Percentiles rank a stretch among this genome's conserved stretches.
These are phyloP conservation scores for Trematocara zebra DNA, from an alignment of 2,113 vertebrate species.

Conservation along the genomic window DNA sequence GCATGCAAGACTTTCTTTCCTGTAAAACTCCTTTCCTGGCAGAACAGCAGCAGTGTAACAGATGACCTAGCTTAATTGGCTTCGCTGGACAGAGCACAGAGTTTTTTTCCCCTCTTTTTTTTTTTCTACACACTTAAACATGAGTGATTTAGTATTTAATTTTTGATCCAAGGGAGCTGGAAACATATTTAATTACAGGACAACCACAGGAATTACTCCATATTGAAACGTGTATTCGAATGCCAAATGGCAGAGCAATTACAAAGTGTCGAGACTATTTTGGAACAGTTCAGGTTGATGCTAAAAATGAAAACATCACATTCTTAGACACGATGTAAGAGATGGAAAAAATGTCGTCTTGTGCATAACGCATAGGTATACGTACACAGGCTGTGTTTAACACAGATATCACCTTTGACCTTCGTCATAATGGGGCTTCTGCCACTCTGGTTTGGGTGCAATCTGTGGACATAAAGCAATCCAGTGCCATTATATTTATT, in stretches of 20 bases:
- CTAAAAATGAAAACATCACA: background rate
- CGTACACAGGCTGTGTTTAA: background rate
- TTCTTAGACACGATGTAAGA: background rate
- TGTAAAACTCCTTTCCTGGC: slow-evolving; percentile 27
- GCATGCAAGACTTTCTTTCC: background rate
- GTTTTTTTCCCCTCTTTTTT: background rate
- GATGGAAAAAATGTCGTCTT: background rate
- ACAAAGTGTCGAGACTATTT: background rate
- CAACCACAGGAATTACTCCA: background rate
- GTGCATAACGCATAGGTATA: background rate
- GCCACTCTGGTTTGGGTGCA: background rate
- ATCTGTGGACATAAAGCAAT: slow-evolving; percentile 1
- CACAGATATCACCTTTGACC: background rate
- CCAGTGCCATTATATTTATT: slow-evolving; percentile 28
- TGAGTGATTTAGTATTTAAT: background rate
- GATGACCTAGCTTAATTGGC: slow-evolving; percentile 58
- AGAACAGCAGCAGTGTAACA: slow-evolving; percentile 28
- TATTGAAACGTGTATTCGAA: background rate
- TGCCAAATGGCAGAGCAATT: background rate
- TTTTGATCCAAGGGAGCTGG: slow-evolving; percentile 22
- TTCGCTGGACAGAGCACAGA: slow-evolving; percentile 11
- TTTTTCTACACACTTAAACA: background rate
- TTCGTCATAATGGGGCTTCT: background rate
- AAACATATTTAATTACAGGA: slow-evolving; percentile 7
- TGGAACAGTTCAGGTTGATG: background rate